Evolutionary conservation across 1,140 invertebrate genomes (phyloP), one percentile per base, ranked within the genome.

Genomic region (Camponotus pennsylvanicus): DNA sequence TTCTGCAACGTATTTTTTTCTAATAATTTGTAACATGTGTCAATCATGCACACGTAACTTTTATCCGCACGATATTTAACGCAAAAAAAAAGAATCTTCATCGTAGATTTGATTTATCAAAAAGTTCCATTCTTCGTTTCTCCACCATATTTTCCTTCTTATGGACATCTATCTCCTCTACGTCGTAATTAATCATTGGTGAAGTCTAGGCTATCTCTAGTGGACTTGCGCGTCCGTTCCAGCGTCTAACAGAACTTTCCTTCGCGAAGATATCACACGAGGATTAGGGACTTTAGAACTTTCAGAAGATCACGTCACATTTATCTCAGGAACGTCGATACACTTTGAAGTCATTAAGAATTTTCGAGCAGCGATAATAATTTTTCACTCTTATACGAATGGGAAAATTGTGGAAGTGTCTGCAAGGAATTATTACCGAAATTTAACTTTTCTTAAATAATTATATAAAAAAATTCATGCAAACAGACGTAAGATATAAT

Each of bases 171-270:
- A 79, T 87, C 63, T 61, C 8, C 11, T 67, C 45, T 27, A 59
- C 45, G 42, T 59, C n/a, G 77, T 83, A 88, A 88, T 88, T 88
- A 88, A 88, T 88, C 69, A 87, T 64, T 73, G 76, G n/a, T 37
- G 32, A 64, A 59, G 63, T 40, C 70, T 15, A 40, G 59, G 52
- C 9, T 61, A 71, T 66, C 85, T 79, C 84, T 49, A 59, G 21
- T 55, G 61, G 15, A 52, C 32, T 21, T 42, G 70, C 40, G 49
- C 40, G 49, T 18, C 49, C 32, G 57, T 42, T 59, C 40, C 42
- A 73, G 34, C 59, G 34, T 71, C 76, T 27, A 42, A 75, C 52
- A 34, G 42, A 84, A 75, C 55, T 75, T 85, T 71, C 32, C 61
- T 34, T 55, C 40, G 34, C 71, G 45, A 67, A 70, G 80, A 71